Conservation (phyloP, 23 tunicate species). For the Corella eumyota region DNA sequence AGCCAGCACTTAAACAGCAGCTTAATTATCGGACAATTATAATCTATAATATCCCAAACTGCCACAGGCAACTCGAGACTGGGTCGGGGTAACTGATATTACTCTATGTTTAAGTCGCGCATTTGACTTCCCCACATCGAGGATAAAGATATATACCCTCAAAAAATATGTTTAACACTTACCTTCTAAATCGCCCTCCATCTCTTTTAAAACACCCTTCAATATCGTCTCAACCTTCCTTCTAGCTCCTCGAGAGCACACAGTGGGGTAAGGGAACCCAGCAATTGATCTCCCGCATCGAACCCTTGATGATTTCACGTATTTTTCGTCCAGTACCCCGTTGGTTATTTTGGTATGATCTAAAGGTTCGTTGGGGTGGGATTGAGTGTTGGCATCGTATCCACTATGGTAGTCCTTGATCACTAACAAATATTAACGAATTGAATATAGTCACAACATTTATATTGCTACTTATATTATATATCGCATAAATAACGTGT, state of each 20-base stretch:
- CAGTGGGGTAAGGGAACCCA: conserved; percentile 41
- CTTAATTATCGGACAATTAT: too few relatives aligned
- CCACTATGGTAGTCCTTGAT: conserved; percentile 26
- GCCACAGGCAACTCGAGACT: too few relatives aligned
- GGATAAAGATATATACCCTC: too few relatives aligned
- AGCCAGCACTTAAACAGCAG: too few relatives aligned
- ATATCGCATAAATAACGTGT: neutral
- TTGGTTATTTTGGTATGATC: neutral
- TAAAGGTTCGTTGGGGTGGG: too few relatives aligned
- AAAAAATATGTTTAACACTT: neutral
- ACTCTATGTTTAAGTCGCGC: too few relatives aligned
- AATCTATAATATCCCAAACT: too few relatives aligned
- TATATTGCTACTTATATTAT: neutral
- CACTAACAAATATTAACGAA: neutral
- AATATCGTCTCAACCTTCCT: conserved; percentile 23
- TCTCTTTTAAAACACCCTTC: conserved; percentile 4
- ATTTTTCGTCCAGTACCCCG: conserved; percentile 30
- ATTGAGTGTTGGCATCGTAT: conserved; percentile 17
- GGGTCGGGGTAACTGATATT: too few relatives aligned
- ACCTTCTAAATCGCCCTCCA: conserved; percentile 18
- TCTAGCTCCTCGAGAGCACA: conserved; percentile 40
- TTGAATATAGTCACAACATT: too few relatives aligned
- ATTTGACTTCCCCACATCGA: too few relatives aligned
- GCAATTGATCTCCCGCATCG: conserved; percentile 50
- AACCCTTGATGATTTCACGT: conserved; percentile 35